A percentile compares a stretch with the other conserved stretches of the same genome.
Evolutionary conservation across 1,140 invertebrate species (phyloP).

Genomic region (Ridgeia piscesae): DNA sequence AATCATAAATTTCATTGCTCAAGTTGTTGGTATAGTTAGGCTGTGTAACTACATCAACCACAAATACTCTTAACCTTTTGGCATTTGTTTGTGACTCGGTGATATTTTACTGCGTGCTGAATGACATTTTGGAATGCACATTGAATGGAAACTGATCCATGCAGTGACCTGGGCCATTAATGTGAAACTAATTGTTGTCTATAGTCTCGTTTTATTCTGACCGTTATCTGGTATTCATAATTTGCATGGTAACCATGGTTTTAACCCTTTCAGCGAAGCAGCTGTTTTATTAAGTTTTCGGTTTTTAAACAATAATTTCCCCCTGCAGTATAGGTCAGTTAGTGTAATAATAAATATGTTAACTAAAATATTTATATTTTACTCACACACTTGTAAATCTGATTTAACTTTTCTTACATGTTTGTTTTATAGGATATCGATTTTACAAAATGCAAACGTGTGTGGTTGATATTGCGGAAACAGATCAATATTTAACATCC

Average conservation of each 20-base stretch:
- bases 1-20: too few relatives aligned
- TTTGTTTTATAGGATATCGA: neutral
- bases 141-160: neutral
- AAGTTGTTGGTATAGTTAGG: too few relatives aligned
- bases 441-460: neutral
- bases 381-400: neutral
- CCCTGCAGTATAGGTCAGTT: neutral
- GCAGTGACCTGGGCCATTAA: neutral
- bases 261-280: neutral
- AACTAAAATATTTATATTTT: neutral
- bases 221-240: neutral
- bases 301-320: neutral
- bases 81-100: too few relatives aligned
- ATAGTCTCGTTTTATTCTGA: neutral
- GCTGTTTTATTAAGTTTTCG: neutral
- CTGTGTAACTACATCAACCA: too few relatives aligned
- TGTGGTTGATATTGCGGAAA: neutral
- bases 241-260: neutral
- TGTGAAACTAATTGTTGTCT: neutral
- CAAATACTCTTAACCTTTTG: too few relatives aligned
- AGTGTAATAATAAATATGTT: neutral
- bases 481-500: neutral
- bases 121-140: neutral
- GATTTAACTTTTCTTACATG: neutral
- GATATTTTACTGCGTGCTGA: too few relatives aligned